These are phyloP conservation scores for Pempheris klunzingeri DNA, from an alignment of 2,797 vertebrate species.

Conservation along the genomic window DNA sequence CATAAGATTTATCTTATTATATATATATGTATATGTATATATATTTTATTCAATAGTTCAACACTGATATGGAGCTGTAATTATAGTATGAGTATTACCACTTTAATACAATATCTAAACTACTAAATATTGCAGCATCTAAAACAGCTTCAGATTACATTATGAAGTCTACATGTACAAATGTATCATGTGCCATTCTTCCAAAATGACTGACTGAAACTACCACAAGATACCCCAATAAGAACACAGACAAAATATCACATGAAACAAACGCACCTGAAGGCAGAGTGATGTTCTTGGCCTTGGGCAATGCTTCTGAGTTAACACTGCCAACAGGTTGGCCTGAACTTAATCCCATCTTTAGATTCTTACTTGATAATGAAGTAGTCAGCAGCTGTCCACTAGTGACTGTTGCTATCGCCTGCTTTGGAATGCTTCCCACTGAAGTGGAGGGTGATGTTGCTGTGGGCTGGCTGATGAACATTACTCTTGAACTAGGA, in stretches of 20 bases:
- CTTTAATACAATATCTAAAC: not conserved
- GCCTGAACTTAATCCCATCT: conserved; percentile 87
- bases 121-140: not conserved
- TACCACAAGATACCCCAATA: not conserved
- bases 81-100: not conserved
- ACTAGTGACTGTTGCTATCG: conserved; percentile 37
- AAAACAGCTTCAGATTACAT: not conserved
- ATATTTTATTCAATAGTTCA: not conserved
- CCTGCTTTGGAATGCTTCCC: conserved; percentile 83
- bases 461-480: conserved; percentile 75
- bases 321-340: conserved; percentile 84
- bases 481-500: conserved; percentile 86
- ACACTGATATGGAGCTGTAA: not conserved
- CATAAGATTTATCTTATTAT: conserved; percentile 1
- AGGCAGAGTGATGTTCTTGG: conserved; percentile 82
- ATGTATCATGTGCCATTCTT: not conserved
- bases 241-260: not conserved
- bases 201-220: not conserved
- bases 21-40: not conserved
- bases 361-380: conserved; percentile 88
- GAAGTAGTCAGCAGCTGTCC: conserved; percentile 74
- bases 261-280: conserved; percentile 67
- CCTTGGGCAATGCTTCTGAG: conserved; percentile 76
- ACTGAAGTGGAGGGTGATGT: conserved; percentile 69
- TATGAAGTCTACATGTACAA: not conserved